Conservation (phyloP, 2,113 vertebrate species). For the Indicator maculatus region DNA sequence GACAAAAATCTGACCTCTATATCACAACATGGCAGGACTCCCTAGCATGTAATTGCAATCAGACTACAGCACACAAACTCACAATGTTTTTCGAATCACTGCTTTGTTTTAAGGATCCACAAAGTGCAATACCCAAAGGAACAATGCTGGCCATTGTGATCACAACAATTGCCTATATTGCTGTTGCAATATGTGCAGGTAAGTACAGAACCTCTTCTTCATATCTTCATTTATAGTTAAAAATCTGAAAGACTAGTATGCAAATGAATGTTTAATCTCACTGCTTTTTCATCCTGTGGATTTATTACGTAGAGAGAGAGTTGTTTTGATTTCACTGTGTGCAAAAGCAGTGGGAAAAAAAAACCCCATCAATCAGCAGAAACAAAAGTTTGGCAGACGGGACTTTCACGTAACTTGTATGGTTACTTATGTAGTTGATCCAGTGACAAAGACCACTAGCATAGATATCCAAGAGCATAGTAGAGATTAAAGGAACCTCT, state of each 20-base stretch:
- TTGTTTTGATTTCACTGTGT: background rate
- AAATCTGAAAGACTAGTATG: background rate
- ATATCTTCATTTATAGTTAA: background rate
- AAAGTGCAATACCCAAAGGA: conserved; percentile 91
- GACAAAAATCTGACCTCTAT: background rate
- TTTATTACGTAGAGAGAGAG: background rate
- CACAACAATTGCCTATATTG: conserved; percentile 89
- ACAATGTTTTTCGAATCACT: background rate
- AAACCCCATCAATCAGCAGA: background rate
- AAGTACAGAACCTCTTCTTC: conserved; percentile 61
- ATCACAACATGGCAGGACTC: background rate
- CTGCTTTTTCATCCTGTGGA: background rate
- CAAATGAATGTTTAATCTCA: background rate
- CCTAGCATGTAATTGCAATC: background rate
- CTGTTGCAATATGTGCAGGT: conserved; percentile 88
- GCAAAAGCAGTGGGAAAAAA: background rate
- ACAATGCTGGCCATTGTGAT: conserved; percentile 94
- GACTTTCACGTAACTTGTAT: background rate
- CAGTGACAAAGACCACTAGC: background rate
- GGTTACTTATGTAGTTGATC: background rate
- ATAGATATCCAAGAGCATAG: background rate
- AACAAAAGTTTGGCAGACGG: background rate
- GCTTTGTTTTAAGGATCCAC: conserved; percentile 83
- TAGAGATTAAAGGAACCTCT: background rate
- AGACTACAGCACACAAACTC: background rate